Conservation (phyloP, 2,113 vertebrate genomes). For the Phrynosoma blainvillii region DNA sequence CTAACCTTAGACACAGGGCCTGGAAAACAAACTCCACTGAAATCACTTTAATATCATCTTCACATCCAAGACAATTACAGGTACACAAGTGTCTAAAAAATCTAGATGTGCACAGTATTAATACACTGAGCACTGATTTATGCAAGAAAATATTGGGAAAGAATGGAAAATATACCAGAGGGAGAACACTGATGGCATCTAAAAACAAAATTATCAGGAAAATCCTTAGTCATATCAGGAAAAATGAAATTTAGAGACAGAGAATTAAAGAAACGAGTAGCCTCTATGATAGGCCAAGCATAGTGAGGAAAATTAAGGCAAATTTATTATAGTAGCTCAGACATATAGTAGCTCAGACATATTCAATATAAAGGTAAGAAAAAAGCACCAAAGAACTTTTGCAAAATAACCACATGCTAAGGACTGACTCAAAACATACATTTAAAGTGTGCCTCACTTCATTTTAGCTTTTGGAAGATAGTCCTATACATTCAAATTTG, state of each 20-base stretch:
- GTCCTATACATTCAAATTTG: background rate
- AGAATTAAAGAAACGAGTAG: background rate
- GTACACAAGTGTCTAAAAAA: background rate
- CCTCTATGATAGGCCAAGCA: constrained; percentile 1
- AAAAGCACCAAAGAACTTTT: background rate
- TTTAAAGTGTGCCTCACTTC: background rate
- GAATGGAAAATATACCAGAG: background rate
- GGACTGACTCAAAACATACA: too few relatives aligned
- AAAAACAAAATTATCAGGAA: constrained; percentile 25
- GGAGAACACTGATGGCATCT: background rate
- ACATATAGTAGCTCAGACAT: background rate
- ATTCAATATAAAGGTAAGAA: background rate
- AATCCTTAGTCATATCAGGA: background rate
- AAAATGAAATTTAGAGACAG: background rate
- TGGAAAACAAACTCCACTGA: background rate
- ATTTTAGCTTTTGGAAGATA: background rate
- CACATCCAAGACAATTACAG: background rate
- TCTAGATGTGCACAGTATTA: constrained; percentile 8
- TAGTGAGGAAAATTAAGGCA: background rate
- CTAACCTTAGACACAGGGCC: background rate
- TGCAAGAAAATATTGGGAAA: background rate
- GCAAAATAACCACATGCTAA: background rate
- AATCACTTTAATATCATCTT: constrained; percentile 12
- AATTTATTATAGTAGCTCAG: background rate
- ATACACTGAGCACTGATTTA: background rate